Evolutionary conservation across 2,113 vertebrate genomes (phyloP), one percentile per base, ranked within the genome.

Genomic region (Corythornis cristatus): DNA sequence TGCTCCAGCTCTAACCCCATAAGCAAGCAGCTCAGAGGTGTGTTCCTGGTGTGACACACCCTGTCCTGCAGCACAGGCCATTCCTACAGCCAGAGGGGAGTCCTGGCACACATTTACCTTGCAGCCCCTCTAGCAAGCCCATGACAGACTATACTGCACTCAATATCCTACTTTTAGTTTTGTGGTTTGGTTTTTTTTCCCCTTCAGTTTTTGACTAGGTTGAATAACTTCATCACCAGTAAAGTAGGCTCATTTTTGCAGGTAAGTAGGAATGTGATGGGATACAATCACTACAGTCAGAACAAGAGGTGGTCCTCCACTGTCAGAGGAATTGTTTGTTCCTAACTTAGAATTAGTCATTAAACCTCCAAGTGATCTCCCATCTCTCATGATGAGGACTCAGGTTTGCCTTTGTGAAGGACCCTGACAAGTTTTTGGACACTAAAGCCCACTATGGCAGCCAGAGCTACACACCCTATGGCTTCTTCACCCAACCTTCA

Each of bases 1-100:
- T 67, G 14, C 12, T 21, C 29, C 22, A 8, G 0, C 35, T 25
- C 31, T 8, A 28, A 35, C 2, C 10, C 18, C 13, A 3, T 1
- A 12, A 21, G 37, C 45, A 21, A 37, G 70, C 57, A 53, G 33
- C 54, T 83, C 16, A 45, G 20, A 8, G n/a, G n/a, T 5, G 9
- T 43, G 29, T 37, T 46, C 51, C 66, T 18, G 28, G 35, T 5
- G 1, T 2, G 18, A 33, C 1, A 20, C 15, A 2, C 26, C 1
- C 4, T 16, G 11, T 37, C 22, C 61, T 9, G 61, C 46, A 61
- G 28, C 4, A 43, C 2, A 0, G n/a, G 81, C n/a, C 62, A 16
- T 12, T 9, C 15, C 42, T 29, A 7, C 43, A 35, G 60, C 50
- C 9, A 0, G 43, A 18, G 35, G 16, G 54, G 31, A 33, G 43